These are phyloP conservation scores for Rhizomys pruinosus DNA, from an alignment of 2,113 vertebrate genomes.

Conservation along the genomic window DNA sequence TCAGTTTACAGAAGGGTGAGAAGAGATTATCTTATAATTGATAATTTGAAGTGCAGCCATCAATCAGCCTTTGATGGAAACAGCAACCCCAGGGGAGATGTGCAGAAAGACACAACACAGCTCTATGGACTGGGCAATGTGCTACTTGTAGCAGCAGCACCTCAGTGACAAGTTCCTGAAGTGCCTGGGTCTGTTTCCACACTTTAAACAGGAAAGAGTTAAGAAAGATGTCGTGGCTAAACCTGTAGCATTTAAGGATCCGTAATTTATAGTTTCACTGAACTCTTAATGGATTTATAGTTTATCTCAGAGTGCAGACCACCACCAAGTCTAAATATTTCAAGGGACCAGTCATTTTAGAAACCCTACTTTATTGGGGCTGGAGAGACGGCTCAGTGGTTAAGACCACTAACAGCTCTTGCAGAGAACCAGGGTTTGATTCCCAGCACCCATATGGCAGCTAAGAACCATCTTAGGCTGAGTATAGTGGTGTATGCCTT, in stretches of 20 bases:
- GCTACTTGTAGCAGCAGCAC: background rate
- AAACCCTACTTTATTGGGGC: constrained; percentile 36
- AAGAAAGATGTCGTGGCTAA: background rate
- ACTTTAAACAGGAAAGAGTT: background rate
- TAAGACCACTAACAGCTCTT: too few relatives aligned
- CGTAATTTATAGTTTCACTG: background rate
- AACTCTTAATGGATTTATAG: background rate
- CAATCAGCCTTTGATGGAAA: background rate
- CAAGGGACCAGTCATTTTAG: background rate
- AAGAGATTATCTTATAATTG: constrained; percentile 57
- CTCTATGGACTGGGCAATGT: background rate
- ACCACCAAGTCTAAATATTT: background rate
- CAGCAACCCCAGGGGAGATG: background rate
- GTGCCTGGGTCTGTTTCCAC: background rate
- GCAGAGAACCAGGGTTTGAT: too few relatives aligned
- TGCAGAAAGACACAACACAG: rapidly evolving
- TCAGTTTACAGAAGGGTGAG: constrained; percentile 15
- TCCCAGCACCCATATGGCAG: too few relatives aligned
- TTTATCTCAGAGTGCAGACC: background rate
- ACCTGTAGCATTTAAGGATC: background rate
- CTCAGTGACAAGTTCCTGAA: background rate
- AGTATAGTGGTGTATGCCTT: too few relatives aligned
- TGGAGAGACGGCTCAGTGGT: too few relatives aligned
- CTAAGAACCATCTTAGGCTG: too few relatives aligned
- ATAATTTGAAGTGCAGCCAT: constrained; percentile 38